These are phyloP conservation scores for Drosophila sp. DNA, from an alignment of 1,140 invertebrate species.

Conservation along the genomic window DNA sequence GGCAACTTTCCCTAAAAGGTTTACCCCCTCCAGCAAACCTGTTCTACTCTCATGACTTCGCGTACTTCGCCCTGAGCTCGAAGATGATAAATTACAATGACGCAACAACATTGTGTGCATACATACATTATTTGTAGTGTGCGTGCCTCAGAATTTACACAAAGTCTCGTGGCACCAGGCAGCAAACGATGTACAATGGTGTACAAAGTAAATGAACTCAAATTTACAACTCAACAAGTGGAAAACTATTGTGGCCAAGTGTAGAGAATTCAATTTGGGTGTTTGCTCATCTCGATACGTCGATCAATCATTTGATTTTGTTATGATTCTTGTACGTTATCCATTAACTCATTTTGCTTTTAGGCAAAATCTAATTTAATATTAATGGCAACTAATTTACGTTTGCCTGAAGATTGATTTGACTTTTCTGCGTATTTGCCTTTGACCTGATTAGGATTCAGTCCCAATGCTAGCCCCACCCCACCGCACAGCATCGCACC, in stretches of 20 bases:
- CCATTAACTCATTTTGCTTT: constrained; percentile 14
- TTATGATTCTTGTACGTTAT: neutral
- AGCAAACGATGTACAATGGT: too few relatives aligned
- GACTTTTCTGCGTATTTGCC: constrained; percentile 24
- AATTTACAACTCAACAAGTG: too few relatives aligned
- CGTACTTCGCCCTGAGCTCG: constrained; percentile 32
- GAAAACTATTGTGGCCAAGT: too few relatives aligned
- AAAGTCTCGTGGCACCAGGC: too few relatives aligned
- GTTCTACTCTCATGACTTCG: constrained; percentile 13
- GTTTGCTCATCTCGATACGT: too few relatives aligned
- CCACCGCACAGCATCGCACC: neutral
- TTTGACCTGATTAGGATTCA: constrained; percentile 28
- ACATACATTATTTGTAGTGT: neutral
- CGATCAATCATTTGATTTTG: constrained; percentile 1
- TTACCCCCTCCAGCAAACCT: constrained; percentile 22
- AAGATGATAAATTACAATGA: constrained; percentile 76
- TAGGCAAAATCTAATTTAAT: constrained; percentile 26
- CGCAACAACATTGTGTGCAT: constrained; percentile 56
- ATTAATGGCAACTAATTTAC: constrained; percentile 15
- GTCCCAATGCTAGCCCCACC: neutral
- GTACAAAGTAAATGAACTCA: too few relatives aligned
- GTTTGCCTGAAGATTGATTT: constrained; percentile 38
- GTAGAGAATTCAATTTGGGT: too few relatives aligned
- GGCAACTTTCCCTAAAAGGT: constrained; percentile 55
- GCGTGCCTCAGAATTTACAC: neutral